Evolutionary conservation across 2,113 vertebrate species (phyloP), one percentile per base, ranked within the genome.

Genomic region (Spheniscus mendiculus): DNA sequence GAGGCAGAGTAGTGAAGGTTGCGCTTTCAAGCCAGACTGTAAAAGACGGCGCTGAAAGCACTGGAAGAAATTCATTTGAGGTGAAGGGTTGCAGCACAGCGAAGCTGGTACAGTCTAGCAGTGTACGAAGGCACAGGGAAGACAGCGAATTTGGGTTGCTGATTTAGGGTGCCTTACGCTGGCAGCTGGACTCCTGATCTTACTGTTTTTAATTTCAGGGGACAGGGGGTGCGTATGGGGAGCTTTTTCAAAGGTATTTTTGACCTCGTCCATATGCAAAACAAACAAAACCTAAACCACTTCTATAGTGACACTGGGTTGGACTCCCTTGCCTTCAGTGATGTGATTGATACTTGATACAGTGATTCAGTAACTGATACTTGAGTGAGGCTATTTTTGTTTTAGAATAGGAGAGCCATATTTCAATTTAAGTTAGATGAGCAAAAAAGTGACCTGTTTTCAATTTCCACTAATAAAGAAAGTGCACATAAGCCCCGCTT

Each of bases 41-140:
- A 23, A 11, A 11, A 45, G 49, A 14, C 0, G 0, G 42, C 0
- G 0, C 45, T 62, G 92, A 47, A 71, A 72, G 59, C 78, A 58
- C 44, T 44, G 74, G 40, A 70, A 76, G 42, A 25, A 53, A 71
- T 30, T 62, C 30, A n/a, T 44, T 5, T 5, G 65, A 90, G 87
- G 80, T 17, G 80, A 81, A 81, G 49, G 38, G 44, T 6, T 70
- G 83, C 0, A 1, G 59, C 74, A 38, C 47, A 66, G 80, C 1
- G 0, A 42, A 15, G 32, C 34, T 2, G 3, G 38, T 12, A 29
- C 32, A 22, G 45, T 1, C 38, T 0, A 53, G 49, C 1, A 0
- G 63, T 17, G 44, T 6, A 6, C 0, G 10, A 70, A 45, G 81
- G 87, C 65, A 67, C 20, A 40, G 44, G 40, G 59, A 20, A 62